Evolutionary conservation across 2,113 vertebrate species (phyloP).

Genomic region (Ptilonorhynchus violaceus): DNA sequence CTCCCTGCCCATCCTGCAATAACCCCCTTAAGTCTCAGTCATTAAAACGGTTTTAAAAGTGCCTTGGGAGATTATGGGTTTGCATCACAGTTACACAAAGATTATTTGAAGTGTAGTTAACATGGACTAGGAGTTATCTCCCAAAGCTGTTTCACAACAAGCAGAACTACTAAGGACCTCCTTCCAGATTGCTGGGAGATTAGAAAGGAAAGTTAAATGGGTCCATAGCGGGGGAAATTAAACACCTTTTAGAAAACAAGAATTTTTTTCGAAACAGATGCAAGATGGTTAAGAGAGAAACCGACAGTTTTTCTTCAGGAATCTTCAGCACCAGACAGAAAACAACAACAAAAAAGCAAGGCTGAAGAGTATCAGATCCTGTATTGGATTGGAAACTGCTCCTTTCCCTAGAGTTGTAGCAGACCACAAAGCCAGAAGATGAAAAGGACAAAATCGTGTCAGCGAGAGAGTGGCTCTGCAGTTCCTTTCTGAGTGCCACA

Average conservation of each 20-base stretch:
- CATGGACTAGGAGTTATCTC: conserved; percentile 60
- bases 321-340: conserved; percentile 24
- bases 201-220: conserved; percentile 69
- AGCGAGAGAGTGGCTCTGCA: background rate
- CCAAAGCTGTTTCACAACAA: conserved; percentile 61
- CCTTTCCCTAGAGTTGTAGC: background rate
- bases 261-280: conserved; percentile 30
- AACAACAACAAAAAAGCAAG: background rate
- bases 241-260: conserved; percentile 67
- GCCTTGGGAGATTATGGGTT: conserved; percentile 45
- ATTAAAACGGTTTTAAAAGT: conserved; percentile 50
- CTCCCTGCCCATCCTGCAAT: conserved; percentile 38
- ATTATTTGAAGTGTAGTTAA: conserved; percentile 69
- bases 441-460: background rate
- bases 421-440: background rate
- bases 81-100: conserved; percentile 57
- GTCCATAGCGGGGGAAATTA: conserved; percentile 39
- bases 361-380: background rate
- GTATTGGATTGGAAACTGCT: background rate
- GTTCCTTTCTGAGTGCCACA: background rate
- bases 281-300: conserved; percentile 6
- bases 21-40: conserved; percentile 43
- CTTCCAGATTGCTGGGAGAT: conserved; percentile 54
- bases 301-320: conserved; percentile 11
- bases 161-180: conserved; percentile 52